These are phyloP conservation scores for Medauroidea extradentata DNA, from an alignment of 1,140 invertebrate species.

Conservation along the genomic window DNA sequence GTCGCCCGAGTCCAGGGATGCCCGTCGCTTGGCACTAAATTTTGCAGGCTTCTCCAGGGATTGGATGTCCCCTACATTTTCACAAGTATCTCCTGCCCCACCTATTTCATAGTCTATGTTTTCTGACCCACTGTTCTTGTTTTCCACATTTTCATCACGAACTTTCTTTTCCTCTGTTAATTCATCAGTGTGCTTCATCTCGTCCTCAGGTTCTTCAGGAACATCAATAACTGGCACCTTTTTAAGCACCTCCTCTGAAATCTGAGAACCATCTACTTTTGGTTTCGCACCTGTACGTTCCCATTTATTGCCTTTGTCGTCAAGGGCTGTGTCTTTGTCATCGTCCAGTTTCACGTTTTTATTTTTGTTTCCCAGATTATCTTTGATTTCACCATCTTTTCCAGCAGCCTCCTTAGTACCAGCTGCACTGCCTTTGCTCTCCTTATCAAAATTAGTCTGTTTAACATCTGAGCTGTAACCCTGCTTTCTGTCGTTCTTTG, in stretches of 20 bases:
- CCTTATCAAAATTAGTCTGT: neutral
- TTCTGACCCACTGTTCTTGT: too few species aligned
- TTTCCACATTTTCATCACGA: too few species aligned
- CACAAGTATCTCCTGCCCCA: neutral
- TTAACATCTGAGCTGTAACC: neutral
- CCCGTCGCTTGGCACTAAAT: conserved; percentile 25
- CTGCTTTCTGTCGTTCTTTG: neutral
- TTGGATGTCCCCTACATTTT: neutral
- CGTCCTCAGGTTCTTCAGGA: neutral
- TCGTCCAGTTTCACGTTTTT: neutral
- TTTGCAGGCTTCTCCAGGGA: conserved; percentile 17
- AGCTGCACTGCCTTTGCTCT: conserved; percentile 39
- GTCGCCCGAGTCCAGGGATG: conserved; percentile 19
- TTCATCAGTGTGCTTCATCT: neutral
- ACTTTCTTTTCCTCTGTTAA: too few species aligned
- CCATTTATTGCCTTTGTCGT: conserved; percentile 19
- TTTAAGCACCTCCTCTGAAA: neutral
- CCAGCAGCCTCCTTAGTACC: neutral
- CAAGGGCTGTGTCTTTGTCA: conserved; percentile 32
- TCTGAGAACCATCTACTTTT: conserved; percentile 14
- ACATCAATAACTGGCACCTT: neutral
- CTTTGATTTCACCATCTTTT: conserved; percentile 1
- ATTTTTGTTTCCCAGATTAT: neutral
- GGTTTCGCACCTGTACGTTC: conserved; percentile 26
- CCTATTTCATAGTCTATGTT: too few species aligned